Evolutionary conservation across 2,888 invertebrate species (phyloP).

Genomic region (Trimorus sp.): DNA sequence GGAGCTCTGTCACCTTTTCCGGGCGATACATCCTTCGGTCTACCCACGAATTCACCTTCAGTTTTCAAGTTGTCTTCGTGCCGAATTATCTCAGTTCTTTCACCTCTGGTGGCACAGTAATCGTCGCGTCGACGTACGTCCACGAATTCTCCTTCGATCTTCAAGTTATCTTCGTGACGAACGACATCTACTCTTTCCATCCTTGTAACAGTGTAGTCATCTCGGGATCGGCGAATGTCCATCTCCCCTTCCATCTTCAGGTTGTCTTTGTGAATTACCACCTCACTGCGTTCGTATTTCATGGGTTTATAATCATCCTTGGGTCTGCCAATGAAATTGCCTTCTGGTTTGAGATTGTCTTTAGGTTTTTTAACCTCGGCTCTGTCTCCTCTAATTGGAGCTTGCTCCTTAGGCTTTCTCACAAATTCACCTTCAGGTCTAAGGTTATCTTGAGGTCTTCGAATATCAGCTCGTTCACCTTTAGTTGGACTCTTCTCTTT

Average conservation of each 20-base stretch:
- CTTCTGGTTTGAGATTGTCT: conserved; percentile 82
- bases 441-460: conserved; percentile 81
- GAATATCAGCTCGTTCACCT: conserved; percentile 22
- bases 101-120: conserved; percentile 80
- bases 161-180: conserved; percentile 81
- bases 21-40: conserved; percentile 83
- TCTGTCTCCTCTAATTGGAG: conserved; percentile 74
- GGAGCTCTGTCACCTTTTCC: conserved; percentile 81
- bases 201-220: conserved; percentile 81
- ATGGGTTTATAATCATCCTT: conserved; percentile 82
- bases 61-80: conserved; percentile 84
- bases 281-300: conserved; percentile 83
- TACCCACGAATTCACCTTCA: conserved; percentile 85
- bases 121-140: conserved; percentile 83
- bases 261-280: conserved; percentile 79
- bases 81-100: conserved; percentile 78
- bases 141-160: conserved; percentile 80
- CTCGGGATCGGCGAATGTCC: conserved; percentile 74
- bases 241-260: conserved; percentile 82
- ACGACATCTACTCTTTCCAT: conserved; percentile 82
- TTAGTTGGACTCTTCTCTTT: conserved; percentile 71
- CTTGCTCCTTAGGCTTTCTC: conserved; percentile 77
- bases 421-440: conserved; percentile 82
- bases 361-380: conserved; percentile 81
- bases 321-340: conserved; percentile 78